A percentile compares a stretch with the other conserved stretches of the same genome.
Conservation (phyloP, 2,888 invertebrate species). For the Hipparchia semele region DNA sequence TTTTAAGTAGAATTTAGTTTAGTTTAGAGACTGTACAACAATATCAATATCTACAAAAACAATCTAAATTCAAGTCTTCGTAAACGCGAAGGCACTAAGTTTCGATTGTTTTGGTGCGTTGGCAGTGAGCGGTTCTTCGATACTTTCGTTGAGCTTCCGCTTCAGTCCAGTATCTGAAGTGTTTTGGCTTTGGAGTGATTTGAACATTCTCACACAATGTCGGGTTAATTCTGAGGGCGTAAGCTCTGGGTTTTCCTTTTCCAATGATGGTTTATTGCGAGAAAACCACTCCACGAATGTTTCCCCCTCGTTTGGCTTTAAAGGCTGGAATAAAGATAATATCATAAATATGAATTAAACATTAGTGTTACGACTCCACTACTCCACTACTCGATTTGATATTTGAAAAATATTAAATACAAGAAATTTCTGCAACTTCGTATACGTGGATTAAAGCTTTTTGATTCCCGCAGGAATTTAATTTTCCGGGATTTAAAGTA, state of each 20-base stretch:
- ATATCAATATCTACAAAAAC: too few relatives aligned
- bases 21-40: too few relatives aligned
- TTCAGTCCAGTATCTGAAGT: constrained; percentile 56
- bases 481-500: too few relatives aligned
- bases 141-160: constrained; percentile 65
- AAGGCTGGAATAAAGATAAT: constrained; percentile 53
- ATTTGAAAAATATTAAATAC: too few relatives aligned
- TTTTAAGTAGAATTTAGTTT: too few relatives aligned
- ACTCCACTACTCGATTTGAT: neutral
- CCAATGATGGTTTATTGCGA: constrained; percentile 80
- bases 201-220: constrained; percentile 78
- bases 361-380: neutral
- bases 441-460: too few relatives aligned
- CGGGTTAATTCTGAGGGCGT: constrained; percentile 82
- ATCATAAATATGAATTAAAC: neutral
- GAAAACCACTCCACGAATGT: constrained; percentile 85
- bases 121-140: constrained; percentile 52
- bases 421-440: too few relatives aligned
- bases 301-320: constrained; percentile 68
- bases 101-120: constrained; percentile 76
- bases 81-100: constrained; percentile 75
- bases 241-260: constrained; percentile 81
- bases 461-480: too few relatives aligned
- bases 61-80: constrained; percentile 50
- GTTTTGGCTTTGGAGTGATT: constrained; percentile 60